Evolutionary conservation across 1,140 invertebrate genomes (phyloP), one percentile per base, ranked within the genome.

Genomic region (Drosophila teissieri): DNA sequence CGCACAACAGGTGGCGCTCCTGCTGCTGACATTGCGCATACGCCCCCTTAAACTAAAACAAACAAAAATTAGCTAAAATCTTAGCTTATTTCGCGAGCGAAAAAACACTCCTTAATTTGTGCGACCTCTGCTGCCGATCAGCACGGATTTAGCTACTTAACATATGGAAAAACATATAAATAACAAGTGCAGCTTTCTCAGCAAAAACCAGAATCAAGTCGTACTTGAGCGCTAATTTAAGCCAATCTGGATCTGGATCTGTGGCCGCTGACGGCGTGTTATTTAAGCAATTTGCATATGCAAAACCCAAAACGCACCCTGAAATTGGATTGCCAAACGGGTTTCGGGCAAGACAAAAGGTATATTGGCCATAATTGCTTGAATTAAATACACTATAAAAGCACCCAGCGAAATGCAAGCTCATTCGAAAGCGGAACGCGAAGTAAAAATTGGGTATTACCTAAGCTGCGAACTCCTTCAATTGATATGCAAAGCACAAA

Each of bases 171-270:
- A 55, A 69, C 52, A 76, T 51, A 58, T 56, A 57, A 55, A 27
- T 49, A 49, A 31, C 42, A 49, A 57, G 36, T 48, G 36, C 67
- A 69, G 67, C 34, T 39, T 55, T 70, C 64, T 39, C 64, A 40
- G 19, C 39, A n/a, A 85, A 85, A 85, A 74, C 65, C 67, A 62
- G 60, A 78, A 78, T 77, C 77, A 84, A 80, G 80, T 89, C 60
- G 84, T 74, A 89, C 84, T 89, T 89, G 84, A 89, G 64, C 56
- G 57, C 68, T 80, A 74, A 89, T 89, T 89, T 80, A 84, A 27
- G 39, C 63, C 83, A 83, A 76, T 82, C 58, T 68, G 49, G 51
- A 48, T 46, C 68, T 46, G 44, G 51, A 48, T 46, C 68, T 46
- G 44, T 19, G 36, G 36, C 67, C 49, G 48, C 64, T 68, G 64